Conservation (phyloP, 2,113 vertebrate species). For the Odocoileus virginianus region DNA sequence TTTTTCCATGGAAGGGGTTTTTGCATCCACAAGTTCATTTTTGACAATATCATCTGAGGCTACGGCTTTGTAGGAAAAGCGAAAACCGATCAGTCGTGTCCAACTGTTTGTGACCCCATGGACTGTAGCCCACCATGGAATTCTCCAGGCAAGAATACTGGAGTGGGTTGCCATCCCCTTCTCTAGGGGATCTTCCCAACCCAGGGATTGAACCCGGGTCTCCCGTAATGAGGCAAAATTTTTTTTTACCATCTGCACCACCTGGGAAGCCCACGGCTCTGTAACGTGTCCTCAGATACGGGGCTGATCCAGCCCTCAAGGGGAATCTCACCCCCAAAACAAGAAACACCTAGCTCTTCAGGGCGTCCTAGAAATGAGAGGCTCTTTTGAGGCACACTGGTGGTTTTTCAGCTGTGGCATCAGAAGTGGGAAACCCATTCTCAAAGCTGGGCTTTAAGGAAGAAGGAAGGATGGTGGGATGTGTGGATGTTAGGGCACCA, state of each 20-base stretch:
- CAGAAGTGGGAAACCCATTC: fast-evolving
- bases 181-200: not conserved
- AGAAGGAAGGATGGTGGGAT: not conserved
- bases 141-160: not conserved
- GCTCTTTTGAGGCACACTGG: fast-evolving
- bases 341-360: fast-evolving
- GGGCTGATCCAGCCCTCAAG: too few relatives aligned
- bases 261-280: not conserved
- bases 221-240: not conserved
- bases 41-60: fast-evolving
- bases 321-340: fast-evolving
- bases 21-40: fast-evolving
- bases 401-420: not conserved
- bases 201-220: not conserved
- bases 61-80: not conserved
- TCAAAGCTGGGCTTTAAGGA: fast-evolving
- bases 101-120: not conserved
- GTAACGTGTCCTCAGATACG: fast-evolving
- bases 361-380: fast-evolving
- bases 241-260: not conserved
- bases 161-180: not conserved
- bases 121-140: not conserved
- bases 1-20: not conserved
- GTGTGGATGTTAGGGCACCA: fast-evolving
- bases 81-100: not conserved